A percentile compares a stretch with the other conserved stretches of the same genome.
Conservation (phyloP, 2,888 invertebrate genomes). For the Dasysyrphus tricinctus region DNA sequence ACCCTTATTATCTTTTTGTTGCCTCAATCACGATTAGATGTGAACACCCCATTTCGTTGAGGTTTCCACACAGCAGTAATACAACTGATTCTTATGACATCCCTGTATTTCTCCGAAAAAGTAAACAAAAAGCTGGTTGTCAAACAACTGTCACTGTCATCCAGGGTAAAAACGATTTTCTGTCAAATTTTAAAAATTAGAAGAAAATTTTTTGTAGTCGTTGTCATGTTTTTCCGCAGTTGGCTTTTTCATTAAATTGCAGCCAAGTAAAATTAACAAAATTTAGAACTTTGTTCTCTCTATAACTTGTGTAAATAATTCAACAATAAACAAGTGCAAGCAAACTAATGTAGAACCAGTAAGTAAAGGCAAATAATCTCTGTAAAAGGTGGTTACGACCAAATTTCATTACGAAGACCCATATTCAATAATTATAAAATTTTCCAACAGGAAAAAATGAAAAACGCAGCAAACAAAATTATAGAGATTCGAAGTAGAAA, state of each 20-base stretch:
- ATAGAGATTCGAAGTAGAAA: neutral
- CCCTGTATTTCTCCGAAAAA: conserved; percentile 6
- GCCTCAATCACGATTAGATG: too few relatives aligned
- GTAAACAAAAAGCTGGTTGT: conserved; percentile 21
- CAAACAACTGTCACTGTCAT: conserved; percentile 36
- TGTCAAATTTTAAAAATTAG: conserved; percentile 45
- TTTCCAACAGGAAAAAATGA: neutral
- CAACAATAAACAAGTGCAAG: neutral
- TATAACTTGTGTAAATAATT: neutral
- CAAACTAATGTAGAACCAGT: conserved; percentile 16
- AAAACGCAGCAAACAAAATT: neutral
- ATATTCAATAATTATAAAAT: neutral
- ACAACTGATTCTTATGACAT: neutral
- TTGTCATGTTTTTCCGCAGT: conserved; percentile 49
- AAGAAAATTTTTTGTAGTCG: conserved; percentile 55
- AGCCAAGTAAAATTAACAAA: neutral
- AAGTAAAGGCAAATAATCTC: conserved; percentile 8
- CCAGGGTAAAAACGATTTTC: conserved; percentile 64
- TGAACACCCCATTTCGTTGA: neutral
- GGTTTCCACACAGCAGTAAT: neutral
- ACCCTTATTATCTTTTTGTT: too few relatives aligned
- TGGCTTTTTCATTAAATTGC: conserved; percentile 25
- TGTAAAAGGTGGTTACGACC: neutral
- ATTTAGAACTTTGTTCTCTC: neutral
- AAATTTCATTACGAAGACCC: neutral